Base-by-base conservation (phyloP, 2,888 invertebrate species). In the Himalopsyche japonica region DNA sequence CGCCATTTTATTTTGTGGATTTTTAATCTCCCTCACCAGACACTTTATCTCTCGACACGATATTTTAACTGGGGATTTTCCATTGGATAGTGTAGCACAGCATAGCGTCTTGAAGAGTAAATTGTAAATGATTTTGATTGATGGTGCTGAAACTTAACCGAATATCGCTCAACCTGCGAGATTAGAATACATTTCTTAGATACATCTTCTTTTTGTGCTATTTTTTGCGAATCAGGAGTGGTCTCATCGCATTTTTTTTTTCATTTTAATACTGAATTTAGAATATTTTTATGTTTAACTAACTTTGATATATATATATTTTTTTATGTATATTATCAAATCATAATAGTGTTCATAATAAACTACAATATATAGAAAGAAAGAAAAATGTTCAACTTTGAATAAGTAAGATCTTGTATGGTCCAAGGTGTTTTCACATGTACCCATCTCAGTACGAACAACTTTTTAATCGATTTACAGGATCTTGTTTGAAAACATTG, bases 101-200 rank as follows among this genome's bases (percentile, higher is more conserved):
- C 57, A 57, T 20, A 7, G 12, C 20, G 57, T 20, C 57, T 57
- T 24, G 57, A 57, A 57, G 57, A 57, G 57, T 20, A 81, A 81
- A 81, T 81, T 81, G 48, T 81, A 81, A 81, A 81, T 47, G 81
- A 76, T 81, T 81, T 81, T 81, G 81, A 81, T 81, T 81, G 81
- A 81, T 81, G 81, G 81, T 76, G 80, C 47, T 27, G 32, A 49
- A 57, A 57, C 57, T 57, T 57, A n/a, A n/a, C 20, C 57, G 20
- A 57, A 57, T 57, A 57, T 57, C 20, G 57, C 20, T 7, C n/a
- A 57, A 57, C 20, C 20, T 5, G 24, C 20, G 57, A 57, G 57
- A 57, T 57, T 57, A 57, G 57, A 57, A 57, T 57, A 57, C 20
- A 57, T 57, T 57, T 20, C 20, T 57, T 57, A 15, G 5, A 57